These are phyloP conservation scores for Vicugna pacos DNA, from an alignment of 2,113 vertebrate species.

Conservation along the genomic window DNA sequence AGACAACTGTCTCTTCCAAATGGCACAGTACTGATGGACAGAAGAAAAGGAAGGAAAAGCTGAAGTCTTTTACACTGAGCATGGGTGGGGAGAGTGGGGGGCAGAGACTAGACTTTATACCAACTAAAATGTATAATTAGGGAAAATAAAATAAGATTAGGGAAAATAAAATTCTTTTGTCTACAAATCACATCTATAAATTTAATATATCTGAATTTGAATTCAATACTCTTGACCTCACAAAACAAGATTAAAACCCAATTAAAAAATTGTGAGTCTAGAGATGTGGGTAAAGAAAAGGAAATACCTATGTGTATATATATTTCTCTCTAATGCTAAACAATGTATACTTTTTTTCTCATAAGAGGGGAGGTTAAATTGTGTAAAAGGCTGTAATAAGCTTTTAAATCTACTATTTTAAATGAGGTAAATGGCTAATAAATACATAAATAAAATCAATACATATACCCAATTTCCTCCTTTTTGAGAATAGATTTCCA, in stretches of 20 bases:
- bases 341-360: background rate
- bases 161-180: constrained; percentile 48
- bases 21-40: background rate
- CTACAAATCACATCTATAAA: background rate
- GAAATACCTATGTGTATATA: background rate
- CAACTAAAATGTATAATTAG: background rate
- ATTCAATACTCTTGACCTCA: constrained; percentile 19
- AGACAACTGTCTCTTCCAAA: constrained; percentile 7
- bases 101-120: background rate
- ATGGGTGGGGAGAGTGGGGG: background rate
- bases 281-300: background rate
- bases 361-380: background rate
- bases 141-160: background rate
- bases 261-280: background rate
- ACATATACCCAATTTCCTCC: background rate
- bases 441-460: background rate
- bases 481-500: background rate
- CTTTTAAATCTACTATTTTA: background rate
- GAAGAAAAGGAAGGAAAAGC: background rate
- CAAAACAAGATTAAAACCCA: constrained; percentile 38
- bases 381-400: background rate
- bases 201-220: background rate
- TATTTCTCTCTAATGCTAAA: background rate
- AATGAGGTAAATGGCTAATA: background rate
- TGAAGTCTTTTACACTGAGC: background rate